Conservation (phyloP, 2,113 vertebrate species). For the Psilopsiagon aurifrons region DNA sequence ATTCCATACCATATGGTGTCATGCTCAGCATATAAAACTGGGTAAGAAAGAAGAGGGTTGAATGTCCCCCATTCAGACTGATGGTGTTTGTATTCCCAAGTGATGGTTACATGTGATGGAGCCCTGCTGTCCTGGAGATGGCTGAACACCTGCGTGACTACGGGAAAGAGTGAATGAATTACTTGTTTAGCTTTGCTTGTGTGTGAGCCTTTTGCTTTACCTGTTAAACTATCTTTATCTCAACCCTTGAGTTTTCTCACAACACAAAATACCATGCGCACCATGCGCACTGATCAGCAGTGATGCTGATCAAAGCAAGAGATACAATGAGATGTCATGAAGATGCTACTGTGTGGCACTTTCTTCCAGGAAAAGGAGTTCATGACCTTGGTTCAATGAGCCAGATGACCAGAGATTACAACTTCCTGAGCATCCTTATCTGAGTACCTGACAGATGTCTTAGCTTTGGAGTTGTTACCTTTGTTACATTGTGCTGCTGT, state of each 20-base stretch:
- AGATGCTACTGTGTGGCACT: background rate
- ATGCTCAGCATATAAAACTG: background rate
- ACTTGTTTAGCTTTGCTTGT: background rate
- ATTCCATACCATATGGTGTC: background rate
- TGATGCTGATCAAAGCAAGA: background rate
- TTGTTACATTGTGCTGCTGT: conserved; percentile 76
- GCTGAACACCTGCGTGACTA: background rate
- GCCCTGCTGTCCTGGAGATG: background rate
- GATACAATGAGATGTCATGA: background rate
- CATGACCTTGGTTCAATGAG: accelerated
- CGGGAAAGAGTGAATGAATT: background rate
- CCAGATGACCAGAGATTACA: background rate
- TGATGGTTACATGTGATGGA: background rate
- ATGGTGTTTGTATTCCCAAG: background rate
- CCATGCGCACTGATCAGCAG: background rate
- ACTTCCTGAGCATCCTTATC: background rate
- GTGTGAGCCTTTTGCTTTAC: background rate
- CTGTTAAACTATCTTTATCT: background rate
- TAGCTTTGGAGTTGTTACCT: conserved; percentile 70
- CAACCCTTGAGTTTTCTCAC: background rate
- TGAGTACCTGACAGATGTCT: background rate
- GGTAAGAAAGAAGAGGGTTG: background rate
- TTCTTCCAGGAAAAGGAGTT: background rate
- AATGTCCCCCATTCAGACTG: background rate
- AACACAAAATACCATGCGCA: background rate